Conservation (phyloP, 2,888 invertebrate species). For the Ophion ellenae region DNA sequence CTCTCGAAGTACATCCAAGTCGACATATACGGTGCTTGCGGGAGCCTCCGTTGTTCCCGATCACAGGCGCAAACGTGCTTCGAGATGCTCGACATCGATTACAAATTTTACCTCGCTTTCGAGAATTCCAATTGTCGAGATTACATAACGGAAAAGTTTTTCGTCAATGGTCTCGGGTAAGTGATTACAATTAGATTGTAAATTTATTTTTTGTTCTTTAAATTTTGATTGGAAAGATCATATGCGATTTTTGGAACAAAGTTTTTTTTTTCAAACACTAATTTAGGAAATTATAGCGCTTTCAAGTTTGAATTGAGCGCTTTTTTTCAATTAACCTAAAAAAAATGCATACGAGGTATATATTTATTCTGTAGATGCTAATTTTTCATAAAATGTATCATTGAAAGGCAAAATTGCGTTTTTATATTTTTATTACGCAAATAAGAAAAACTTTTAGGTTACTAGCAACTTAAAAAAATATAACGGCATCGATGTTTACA, state of each 20-base stretch:
- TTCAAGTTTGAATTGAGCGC: too few relatives aligned
- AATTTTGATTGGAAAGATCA: too few relatives aligned
- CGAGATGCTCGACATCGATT: conserved; percentile 94
- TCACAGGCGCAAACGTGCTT: conserved; percentile 93
- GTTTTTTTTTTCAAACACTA: conserved; percentile 3
- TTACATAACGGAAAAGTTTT: conserved; percentile 98
- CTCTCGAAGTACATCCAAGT: conserved; percentile 94
- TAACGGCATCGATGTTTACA: too few relatives aligned
- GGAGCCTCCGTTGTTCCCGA: conserved; percentile 93
- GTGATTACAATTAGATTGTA: conserved; percentile 76
- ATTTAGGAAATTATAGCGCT: background rate
- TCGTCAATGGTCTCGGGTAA: conserved; percentile 96
- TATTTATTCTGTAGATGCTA: too few relatives aligned
- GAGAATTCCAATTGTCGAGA: conserved; percentile 98
- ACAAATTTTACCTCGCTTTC: conserved; percentile 98
- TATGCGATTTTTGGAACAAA: background rate
- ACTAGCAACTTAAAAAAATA: too few relatives aligned
- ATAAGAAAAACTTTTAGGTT: too few relatives aligned
- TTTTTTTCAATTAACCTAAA: too few relatives aligned
- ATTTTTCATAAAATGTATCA: too few relatives aligned
- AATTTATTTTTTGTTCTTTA: background rate
- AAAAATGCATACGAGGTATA: too few relatives aligned
- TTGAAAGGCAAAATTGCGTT: too few relatives aligned
- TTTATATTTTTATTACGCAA: too few relatives aligned
- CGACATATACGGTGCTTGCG: conserved; percentile 97